Percentiles rank a stretch among this genome's conserved stretches.
phyloP scores from a whole-genome alignment of 2,888 invertebrate species.

The Apamea crenata region DNA sequence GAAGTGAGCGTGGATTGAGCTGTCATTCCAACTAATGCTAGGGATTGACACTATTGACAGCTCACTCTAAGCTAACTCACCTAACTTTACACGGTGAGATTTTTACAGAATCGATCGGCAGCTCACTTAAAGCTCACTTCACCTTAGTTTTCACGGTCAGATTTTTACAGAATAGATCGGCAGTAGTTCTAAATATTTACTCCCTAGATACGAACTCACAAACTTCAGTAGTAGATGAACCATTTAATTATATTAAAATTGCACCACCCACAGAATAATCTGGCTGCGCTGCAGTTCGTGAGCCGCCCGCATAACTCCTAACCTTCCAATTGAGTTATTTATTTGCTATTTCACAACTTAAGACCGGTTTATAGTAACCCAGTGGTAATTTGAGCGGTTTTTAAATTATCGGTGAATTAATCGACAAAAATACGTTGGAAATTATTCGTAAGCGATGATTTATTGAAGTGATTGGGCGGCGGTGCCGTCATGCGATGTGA shows the following conservation, averaged over 20 bases:
- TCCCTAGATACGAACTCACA: neutral
- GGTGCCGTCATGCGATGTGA: slow-evolving; percentile 62
- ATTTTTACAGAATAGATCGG: too few relatives aligned
- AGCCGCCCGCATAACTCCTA: slow-evolving; percentile 78
- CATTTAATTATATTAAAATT: slow-evolving; percentile 28
- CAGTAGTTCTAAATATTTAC: neutral
- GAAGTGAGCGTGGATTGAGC: too few relatives aligned
- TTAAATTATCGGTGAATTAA: slow-evolving; percentile 46
- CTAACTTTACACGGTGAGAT: too few relatives aligned
- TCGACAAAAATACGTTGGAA: slow-evolving; percentile 73
- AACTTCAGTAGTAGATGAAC: neutral
- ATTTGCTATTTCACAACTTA: slow-evolving; percentile 83
- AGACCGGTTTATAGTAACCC: slow-evolving; percentile 72
- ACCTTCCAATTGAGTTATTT: slow-evolving; percentile 83
- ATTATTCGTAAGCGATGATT: slow-evolving; percentile 79
- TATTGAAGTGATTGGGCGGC: slow-evolving; percentile 67
- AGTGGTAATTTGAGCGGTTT: slow-evolving; percentile 60
- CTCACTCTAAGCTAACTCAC: too few relatives aligned
- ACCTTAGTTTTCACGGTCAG: too few relatives aligned
- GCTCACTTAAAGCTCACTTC: too few relatives aligned
- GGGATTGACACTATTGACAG: too few relatives aligned
- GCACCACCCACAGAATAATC: slow-evolving; percentile 64
- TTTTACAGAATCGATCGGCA: too few relatives aligned
- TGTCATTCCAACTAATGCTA: too few relatives aligned
- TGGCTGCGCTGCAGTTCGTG: slow-evolving; percentile 75